Evolutionary conservation across 2,113 vertebrate genomes (phyloP).

Genomic region (Pithys albifrons): DNA sequence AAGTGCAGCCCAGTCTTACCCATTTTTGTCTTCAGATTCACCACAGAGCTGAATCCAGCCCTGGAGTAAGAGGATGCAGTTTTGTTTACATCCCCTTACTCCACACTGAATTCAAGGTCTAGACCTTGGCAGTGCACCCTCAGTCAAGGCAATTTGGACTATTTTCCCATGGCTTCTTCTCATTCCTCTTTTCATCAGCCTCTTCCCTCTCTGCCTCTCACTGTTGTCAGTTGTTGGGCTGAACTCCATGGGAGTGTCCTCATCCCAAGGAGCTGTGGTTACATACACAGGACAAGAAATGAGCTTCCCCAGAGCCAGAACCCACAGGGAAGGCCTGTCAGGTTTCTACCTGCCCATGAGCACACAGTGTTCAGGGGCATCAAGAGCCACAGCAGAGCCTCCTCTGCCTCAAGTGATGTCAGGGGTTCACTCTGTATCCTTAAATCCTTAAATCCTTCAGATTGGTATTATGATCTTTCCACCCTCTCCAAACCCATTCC

Average conservation of each 20-base stretch:
- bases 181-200: background rate
- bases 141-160: background rate
- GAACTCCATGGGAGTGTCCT: rapidly evolving
- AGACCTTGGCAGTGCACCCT: background rate
- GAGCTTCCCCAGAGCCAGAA: background rate
- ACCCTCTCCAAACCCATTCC: background rate
- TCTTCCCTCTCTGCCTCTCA: background rate
- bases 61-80: background rate
- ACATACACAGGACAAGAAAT: background rate
- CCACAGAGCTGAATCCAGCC: slow-evolving; percentile 5
- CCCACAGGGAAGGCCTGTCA: background rate
- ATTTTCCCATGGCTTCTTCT: slow-evolving; percentile 38
- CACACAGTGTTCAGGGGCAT: background rate
- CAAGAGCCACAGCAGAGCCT: background rate
- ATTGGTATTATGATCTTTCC: background rate
- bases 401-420: background rate
- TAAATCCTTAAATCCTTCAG: background rate
- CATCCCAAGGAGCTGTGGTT: background rate
- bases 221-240: background rate
- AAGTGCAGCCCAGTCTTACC: background rate
- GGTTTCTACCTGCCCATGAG: background rate
- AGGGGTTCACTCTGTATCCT: background rate
- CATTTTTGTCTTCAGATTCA: slow-evolving; percentile 1
- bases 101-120: background rate
- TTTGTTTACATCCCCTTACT: slow-evolving; percentile 25